Percentiles rank a stretch among this genome's conserved stretches.
phyloP scores from a whole-genome alignment of 2,113 vertebrate species.

The Thymallus thymallus region DNA sequence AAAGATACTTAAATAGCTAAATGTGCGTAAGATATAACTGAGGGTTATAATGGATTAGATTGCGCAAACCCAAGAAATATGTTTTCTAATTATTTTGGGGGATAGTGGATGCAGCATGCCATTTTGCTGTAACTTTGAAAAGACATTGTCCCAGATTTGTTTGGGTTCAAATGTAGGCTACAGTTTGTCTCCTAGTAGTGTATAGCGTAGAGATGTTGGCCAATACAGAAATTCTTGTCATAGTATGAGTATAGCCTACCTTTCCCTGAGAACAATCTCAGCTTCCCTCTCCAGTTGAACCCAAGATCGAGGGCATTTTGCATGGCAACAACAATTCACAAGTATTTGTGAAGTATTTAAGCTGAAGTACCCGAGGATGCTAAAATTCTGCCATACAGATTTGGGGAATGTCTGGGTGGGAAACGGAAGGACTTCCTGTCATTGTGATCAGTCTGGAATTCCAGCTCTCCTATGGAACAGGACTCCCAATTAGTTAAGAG shows the following conservation, averaged over 20 bases:
- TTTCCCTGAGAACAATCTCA: no score
- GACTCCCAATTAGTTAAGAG: no score
- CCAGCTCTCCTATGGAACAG: no score
- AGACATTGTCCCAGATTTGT: background rate
- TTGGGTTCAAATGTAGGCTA: conserved; percentile 1
- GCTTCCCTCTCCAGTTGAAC: no score
- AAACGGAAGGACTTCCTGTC: background rate
- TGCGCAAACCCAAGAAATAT: background rate
- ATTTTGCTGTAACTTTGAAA: background rate
- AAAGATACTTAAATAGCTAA: no score
- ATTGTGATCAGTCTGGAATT: background rate
- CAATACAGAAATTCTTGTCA: background rate
- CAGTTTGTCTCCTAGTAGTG: background rate
- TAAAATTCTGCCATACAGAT: background rate
- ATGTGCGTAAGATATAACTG: no score
- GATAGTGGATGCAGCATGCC: background rate
- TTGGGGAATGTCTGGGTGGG: background rate
- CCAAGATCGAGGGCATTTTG: background rate
- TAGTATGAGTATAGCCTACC: no score
- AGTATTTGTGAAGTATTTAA: background rate
- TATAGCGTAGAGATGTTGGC: background rate
- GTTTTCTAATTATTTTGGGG: background rate
- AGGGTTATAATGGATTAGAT: conserved; percentile 3
- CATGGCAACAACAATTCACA: background rate
- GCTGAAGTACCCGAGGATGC: background rate